Percentiles rank a stretch among this genome's conserved stretches.
phyloP scores from a whole-genome alignment of 2,797 vertebrate genomes.

The Cottoperca gobio region DNA sequence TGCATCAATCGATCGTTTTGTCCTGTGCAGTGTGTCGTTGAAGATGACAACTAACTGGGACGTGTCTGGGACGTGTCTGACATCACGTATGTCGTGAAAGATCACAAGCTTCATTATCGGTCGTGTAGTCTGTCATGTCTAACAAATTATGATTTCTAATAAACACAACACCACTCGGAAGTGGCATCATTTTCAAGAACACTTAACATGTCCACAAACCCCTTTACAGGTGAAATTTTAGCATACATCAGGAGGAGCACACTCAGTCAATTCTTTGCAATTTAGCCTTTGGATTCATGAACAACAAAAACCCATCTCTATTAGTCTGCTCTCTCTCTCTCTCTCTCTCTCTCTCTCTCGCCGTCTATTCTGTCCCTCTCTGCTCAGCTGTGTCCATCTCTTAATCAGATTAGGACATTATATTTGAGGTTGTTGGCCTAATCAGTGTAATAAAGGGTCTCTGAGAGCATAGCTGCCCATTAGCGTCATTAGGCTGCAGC shows the following conservation, averaged over 20 bases:
- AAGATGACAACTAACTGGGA: no score
- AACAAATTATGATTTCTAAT: no score
- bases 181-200: conserved; percentile 32
- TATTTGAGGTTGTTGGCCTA: conserved; percentile 77
- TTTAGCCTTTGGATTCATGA: conserved; percentile 22
- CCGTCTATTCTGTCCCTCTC: conserved; percentile 27
- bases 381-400: conserved; percentile 68
- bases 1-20: no score
- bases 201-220: conserved; percentile 35
- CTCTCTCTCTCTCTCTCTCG: conserved; percentile 3
- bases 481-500: conserved; percentile 77
- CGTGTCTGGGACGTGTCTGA: no score
- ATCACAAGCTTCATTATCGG: no score
- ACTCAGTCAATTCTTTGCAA: conserved; percentile 10
- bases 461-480: conserved; percentile 76
- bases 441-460: conserved; percentile 79
- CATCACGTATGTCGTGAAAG: no score
- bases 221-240: conserved; percentile 50
- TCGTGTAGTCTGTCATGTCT: no score
- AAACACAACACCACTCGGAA: not conserved
- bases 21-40: no score
- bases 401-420: conserved; percentile 81
- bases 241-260: conserved; percentile 12
- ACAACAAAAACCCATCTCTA: conserved; percentile 40
- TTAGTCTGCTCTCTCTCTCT: conserved; percentile 33